A percentile compares a stretch with the other conserved stretches of the same genome.
These are phyloP conservation scores for Megaptera novaeangliae DNA, from an alignment of 2,113 vertebrate species.

Conservation along the genomic window DNA sequence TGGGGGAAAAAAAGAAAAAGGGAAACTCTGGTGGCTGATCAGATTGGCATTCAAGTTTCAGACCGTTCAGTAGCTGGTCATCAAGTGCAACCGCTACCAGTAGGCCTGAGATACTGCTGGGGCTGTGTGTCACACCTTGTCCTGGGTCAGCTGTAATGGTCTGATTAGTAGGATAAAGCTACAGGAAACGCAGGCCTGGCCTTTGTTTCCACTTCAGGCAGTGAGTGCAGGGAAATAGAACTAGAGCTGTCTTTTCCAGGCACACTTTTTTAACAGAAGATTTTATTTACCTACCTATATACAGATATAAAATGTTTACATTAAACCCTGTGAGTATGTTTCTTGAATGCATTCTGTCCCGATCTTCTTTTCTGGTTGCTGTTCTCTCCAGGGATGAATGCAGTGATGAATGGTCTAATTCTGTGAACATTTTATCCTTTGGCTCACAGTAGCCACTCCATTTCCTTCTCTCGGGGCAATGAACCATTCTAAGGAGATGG, in stretches of 20 bases:
- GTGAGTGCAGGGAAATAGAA: background rate
- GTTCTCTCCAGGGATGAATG: background rate
- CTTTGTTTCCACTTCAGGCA: background rate
- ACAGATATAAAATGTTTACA: background rate
- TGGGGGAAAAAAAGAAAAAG: background rate
- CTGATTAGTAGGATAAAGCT: background rate
- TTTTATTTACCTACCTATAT: background rate
- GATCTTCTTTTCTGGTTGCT: background rate
- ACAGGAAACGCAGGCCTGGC: fast-evolving
- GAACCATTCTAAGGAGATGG: background rate
- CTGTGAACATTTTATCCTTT: background rate
- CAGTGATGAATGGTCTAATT: background rate
- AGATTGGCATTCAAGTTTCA: background rate
- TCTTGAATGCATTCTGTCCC: background rate
- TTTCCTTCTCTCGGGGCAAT: background rate
- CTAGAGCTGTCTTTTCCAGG: background rate
- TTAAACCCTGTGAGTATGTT: background rate
- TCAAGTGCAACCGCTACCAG: fast-evolving
- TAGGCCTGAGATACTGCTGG: fast-evolving
- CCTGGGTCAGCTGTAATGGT: fast-evolving
- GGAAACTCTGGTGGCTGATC: background rate
- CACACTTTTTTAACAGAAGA: background rate
- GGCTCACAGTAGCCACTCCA: background rate
- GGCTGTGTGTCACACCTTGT: fast-evolving
- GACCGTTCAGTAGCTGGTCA: background rate